A percentile compares a stretch with the other conserved stretches of the same genome.
phyloP scores from a whole-genome alignment of 2,797 vertebrate genomes.

The Hephaestus fuliginosus region DNA sequence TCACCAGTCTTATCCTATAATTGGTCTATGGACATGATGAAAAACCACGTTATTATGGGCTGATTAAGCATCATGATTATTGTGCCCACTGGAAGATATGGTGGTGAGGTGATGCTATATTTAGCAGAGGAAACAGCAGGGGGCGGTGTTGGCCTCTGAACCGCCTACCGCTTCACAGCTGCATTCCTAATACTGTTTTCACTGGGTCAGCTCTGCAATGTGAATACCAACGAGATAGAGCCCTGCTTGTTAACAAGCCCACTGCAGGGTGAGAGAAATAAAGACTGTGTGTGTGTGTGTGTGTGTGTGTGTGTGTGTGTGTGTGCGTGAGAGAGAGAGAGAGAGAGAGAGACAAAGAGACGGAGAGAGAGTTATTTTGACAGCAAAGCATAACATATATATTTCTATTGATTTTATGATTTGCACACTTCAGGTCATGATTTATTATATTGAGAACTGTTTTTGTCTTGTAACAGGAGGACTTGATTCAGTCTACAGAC shows the following conservation, averaged over 20 bases:
- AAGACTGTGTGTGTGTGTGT: constrained; percentile 41
- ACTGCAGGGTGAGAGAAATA: constrained; percentile 51
- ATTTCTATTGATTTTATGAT: constrained; percentile 33
- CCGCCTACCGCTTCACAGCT: constrained; percentile 48
- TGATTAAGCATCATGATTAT: background rate
- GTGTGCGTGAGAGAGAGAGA: no score
- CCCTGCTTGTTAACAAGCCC: constrained; percentile 66
- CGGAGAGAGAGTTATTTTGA: constrained; percentile 33
- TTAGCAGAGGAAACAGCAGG: constrained; percentile 68
- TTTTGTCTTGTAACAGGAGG: constrained; percentile 87
- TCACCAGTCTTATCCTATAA: background rate
- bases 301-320: constrained; percentile 36
- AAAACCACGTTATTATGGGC: background rate
- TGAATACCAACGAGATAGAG: constrained; percentile 76
- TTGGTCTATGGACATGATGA: background rate
- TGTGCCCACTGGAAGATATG: background rate
- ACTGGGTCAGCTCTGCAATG: constrained; percentile 63
- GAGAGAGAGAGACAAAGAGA: no score
- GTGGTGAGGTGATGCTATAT: constrained; percentile 7
- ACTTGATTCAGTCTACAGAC: constrained; percentile 93
- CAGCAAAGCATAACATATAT: constrained; percentile 49
- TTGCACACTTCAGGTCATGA: constrained; percentile 24
- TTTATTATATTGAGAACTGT: constrained; percentile 28
- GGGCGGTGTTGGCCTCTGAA: constrained; percentile 72
- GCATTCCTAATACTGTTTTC: constrained; percentile 69